Evolutionary conservation across 2,113 vertebrate species (phyloP).

Genomic region (Cromileptes altivelis): DNA sequence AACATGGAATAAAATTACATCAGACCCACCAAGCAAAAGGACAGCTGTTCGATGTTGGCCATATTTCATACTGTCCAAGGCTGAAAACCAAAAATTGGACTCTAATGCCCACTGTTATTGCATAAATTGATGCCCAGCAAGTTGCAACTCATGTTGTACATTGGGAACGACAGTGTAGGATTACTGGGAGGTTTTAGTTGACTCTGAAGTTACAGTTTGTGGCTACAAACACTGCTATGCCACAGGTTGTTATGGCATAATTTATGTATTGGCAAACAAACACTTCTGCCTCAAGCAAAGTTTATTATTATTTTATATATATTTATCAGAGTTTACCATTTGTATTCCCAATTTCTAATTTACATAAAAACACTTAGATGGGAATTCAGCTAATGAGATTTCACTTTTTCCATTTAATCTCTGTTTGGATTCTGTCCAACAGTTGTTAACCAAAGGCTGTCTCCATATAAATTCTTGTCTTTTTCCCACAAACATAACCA

Average conservation of each 20-base stretch:
- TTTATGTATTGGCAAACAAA: neutral
- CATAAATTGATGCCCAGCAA: no score
- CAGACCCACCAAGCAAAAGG: neutral
- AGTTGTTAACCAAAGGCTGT: neutral
- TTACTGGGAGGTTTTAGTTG: neutral
- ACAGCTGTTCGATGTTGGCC: no score
- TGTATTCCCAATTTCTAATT: constrained; percentile 17
- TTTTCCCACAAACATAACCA: constrained; percentile 49
- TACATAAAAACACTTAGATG: constrained; percentile 27
- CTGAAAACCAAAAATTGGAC: neutral
- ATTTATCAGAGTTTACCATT: neutral
- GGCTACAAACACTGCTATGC: neutral
- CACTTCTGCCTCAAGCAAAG: neutral
- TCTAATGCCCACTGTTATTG: no score
- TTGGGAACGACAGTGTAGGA: neutral
- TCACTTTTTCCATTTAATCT: constrained; percentile 36
- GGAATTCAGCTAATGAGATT: constrained; percentile 23
- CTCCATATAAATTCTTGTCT: constrained; percentile 23
- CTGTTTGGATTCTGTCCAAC: constrained; percentile 13
- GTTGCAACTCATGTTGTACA: no score
- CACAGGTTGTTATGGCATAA: neutral
- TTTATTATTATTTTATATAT: neutral
- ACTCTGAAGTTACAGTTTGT: no score
- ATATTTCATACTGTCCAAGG: neutral
- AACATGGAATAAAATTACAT: neutral